Conservation (phyloP, 2,113 vertebrate species). For the Muntiacus reevesi region DNA sequence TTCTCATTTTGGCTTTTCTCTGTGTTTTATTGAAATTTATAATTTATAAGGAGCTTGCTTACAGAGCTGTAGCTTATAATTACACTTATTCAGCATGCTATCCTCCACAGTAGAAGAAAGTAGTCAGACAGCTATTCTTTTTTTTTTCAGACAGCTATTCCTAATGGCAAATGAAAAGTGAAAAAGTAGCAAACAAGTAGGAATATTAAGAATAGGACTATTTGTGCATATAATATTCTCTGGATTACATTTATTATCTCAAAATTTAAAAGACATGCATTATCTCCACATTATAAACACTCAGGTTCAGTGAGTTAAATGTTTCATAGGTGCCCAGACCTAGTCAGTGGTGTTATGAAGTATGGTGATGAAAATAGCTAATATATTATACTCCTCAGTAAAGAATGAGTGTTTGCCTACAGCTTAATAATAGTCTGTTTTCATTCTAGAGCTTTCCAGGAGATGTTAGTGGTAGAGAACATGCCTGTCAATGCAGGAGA, state of each 20-base stretch:
- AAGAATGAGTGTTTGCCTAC: background rate
- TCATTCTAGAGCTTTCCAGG: background rate
- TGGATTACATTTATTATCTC: background rate
- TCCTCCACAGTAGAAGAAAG: background rate
- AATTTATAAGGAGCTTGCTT: background rate
- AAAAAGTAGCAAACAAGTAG: background rate
- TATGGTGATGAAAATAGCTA: background rate
- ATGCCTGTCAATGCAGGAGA: background rate
- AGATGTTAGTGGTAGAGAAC: background rate
- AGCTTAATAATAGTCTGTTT: background rate
- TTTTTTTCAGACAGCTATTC: background rate
- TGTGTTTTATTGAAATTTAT: background rate
- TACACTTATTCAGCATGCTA: background rate
- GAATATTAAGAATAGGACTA: background rate
- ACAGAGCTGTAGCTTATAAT: background rate
- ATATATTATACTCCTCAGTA: background rate
- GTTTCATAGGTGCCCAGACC: background rate
- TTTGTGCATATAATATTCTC: background rate
- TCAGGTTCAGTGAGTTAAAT: background rate
- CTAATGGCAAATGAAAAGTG: background rate
- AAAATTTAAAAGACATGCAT: background rate
- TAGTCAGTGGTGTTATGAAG: background rate
- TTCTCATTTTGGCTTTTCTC: background rate
- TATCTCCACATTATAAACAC: background rate
- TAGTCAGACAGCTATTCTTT: background rate